Evolutionary conservation across 2,888 invertebrate species (phyloP).

Genomic region (Eledone cirrhosa): DNA sequence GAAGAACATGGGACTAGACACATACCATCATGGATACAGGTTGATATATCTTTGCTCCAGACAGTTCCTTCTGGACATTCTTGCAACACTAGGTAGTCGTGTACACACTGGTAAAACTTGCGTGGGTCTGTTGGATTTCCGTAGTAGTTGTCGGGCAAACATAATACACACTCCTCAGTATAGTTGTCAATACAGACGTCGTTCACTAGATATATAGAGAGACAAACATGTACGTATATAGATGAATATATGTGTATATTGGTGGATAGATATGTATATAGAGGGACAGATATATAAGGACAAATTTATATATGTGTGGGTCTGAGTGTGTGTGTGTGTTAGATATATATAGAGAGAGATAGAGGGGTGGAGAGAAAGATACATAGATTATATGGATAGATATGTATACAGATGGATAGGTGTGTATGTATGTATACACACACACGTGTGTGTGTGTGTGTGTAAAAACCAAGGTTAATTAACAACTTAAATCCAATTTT

Average conservation of each 20-base stretch:
- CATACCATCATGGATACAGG: constrained; percentile 13
- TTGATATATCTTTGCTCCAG: neutral
- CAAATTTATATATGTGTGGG: neutral
- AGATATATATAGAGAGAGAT: neutral
- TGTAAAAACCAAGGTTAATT: too few relatives aligned
- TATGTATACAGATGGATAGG: neutral
- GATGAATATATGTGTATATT: neutral
- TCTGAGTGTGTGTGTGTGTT: neutral
- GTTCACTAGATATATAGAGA: neutral
- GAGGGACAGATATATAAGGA: neutral
- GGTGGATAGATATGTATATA: neutral
- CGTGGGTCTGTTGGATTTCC: neutral
- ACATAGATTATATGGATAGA: neutral
- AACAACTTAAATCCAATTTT: too few relatives aligned
- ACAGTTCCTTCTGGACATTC: constrained; percentile 16
- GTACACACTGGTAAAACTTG: constrained; percentile 12
- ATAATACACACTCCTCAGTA: neutral
- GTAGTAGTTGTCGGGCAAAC: constrained; percentile 8
- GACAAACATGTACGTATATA: neutral
- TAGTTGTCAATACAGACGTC: neutral
- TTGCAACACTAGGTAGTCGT: neutral
- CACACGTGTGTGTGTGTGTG: too few relatives aligned
- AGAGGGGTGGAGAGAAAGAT: neutral
- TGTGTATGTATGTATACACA: too few relatives aligned
- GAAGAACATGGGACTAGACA: neutral